Percentiles rank a stretch among this genome's conserved stretches.
phyloP scores from a whole-genome alignment of 2,113 vertebrate genomes.

The Apodemus speciosus region DNA sequence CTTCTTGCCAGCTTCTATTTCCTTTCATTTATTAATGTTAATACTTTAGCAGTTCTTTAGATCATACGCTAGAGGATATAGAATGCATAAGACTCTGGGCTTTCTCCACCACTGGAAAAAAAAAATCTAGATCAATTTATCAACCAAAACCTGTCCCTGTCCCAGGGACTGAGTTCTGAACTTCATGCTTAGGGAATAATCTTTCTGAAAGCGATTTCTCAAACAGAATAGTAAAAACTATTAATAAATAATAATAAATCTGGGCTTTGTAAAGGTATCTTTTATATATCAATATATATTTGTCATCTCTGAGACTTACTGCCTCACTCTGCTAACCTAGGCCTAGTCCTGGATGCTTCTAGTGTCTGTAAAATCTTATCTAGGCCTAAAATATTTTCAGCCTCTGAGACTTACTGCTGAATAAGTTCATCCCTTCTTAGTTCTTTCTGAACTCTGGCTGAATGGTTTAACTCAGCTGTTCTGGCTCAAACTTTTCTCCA shows the following conservation, averaged over 20 bases:
- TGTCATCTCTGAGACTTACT: no score
- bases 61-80: neutral
- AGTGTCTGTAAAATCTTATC: no score
- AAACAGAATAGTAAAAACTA: slow-evolving; percentile 41
- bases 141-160: neutral
- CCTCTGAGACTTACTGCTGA: no score
- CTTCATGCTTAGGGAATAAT: neutral
- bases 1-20: neutral
- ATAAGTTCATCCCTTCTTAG: no score
- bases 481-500: no score
- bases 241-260: slow-evolving; percentile 38
- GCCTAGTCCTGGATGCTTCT: no score
- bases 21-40: slow-evolving; percentile 32
- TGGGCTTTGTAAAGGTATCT: neutral
- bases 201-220: slow-evolving; percentile 49
- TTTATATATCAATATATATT: no score
- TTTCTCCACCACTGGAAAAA: neutral
- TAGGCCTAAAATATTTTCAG: no score
- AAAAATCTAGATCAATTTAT: neutral
- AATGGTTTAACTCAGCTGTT: no score
- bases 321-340: no score
- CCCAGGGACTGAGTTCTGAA: neutral
- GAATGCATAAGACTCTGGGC: neutral
- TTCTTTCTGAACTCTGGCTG: no score
- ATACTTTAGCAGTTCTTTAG: neutral